Evolutionary conservation across 2,888 invertebrate genomes (phyloP).

Genomic region (Eupithecia centaureata): DNA sequence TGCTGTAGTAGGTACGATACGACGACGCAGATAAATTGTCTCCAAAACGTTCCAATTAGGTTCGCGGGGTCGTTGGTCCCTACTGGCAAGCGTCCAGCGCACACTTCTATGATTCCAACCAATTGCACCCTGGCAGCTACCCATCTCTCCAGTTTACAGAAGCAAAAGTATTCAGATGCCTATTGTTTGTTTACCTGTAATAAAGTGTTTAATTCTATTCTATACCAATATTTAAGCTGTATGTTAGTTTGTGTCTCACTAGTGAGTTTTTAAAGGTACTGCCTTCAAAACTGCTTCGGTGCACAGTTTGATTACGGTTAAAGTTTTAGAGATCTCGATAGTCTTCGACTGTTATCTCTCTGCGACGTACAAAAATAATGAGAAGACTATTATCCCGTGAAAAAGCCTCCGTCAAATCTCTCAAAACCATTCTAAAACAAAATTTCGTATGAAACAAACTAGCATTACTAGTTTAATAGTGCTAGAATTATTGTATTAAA

Average conservation of each 20-base stretch:
- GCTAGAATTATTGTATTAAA: too few relatives aligned
- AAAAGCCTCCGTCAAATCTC: too few relatives aligned
- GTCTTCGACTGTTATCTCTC: too few relatives aligned
- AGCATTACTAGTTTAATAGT: too few relatives aligned
- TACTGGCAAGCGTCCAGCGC: slow-evolving; percentile 65
- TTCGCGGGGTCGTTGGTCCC: slow-evolving; percentile 62
- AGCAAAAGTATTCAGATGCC: not conserved
- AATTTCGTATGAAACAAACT: too few relatives aligned
- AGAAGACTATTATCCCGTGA: too few relatives aligned
- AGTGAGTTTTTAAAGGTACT: too few relatives aligned
- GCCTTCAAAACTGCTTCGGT: too few relatives aligned
- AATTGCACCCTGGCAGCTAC: slow-evolving; percentile 54
- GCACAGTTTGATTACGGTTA: too few relatives aligned
- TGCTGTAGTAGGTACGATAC: not conserved
- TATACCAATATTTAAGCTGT: not conserved
- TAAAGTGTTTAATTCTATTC: not conserved
- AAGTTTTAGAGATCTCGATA: too few relatives aligned
- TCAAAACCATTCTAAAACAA: too few relatives aligned
- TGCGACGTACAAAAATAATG: too few relatives aligned
- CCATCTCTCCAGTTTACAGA: not conserved
- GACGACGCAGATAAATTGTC: slow-evolving; percentile 50
- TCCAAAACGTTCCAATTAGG: slow-evolving; percentile 51
- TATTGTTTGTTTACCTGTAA: not conserved
- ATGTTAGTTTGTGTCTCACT: not conserved
- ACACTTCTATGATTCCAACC: slow-evolving; percentile 65